Conservation (phyloP, 1,140 invertebrate species). For the Grapholita molesta region DNA sequence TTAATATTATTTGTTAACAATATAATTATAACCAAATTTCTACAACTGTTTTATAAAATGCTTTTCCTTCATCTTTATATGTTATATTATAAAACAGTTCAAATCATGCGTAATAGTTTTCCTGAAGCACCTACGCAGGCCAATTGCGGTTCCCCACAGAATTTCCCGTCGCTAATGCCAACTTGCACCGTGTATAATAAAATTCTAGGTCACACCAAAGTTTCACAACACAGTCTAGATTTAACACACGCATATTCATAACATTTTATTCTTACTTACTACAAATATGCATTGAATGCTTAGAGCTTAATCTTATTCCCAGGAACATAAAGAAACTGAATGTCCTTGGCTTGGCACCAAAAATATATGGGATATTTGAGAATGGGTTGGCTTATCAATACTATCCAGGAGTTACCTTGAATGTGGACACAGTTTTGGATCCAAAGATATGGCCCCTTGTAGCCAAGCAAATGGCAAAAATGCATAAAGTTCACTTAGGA, state of each 20-base stretch:
- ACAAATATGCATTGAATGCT: too few species aligned
- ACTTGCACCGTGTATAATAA: neutral
- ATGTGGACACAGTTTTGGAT: conserved; percentile 83
- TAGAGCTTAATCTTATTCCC: too few species aligned
- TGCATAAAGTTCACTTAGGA: conserved; percentile 88
- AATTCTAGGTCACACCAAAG: neutral
- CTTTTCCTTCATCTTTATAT: too few species aligned
- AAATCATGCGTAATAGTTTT: neutral
- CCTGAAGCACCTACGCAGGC: neutral
- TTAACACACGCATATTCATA: neutral
- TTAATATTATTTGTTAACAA: too few species aligned
- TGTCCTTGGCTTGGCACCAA: conserved; percentile 87
- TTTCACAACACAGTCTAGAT: neutral
- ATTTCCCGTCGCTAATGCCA: neutral
- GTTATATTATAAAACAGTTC: neutral
- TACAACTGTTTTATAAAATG: too few species aligned
- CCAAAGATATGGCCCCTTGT: conserved; percentile 86
- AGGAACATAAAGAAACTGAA: conserved; percentile 86
- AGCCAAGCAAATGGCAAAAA: conserved; percentile 88
- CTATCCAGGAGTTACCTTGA: conserved; percentile 89
- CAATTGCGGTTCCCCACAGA: neutral
- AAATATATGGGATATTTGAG: conserved; percentile 93
- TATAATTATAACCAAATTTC: too few species aligned
- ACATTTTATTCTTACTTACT: too few species aligned
- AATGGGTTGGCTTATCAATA: conserved; percentile 98